These are phyloP conservation scores for Andrena cerasifolii DNA, from an alignment of 1,140 invertebrate species.

Conservation along the genomic window DNA sequence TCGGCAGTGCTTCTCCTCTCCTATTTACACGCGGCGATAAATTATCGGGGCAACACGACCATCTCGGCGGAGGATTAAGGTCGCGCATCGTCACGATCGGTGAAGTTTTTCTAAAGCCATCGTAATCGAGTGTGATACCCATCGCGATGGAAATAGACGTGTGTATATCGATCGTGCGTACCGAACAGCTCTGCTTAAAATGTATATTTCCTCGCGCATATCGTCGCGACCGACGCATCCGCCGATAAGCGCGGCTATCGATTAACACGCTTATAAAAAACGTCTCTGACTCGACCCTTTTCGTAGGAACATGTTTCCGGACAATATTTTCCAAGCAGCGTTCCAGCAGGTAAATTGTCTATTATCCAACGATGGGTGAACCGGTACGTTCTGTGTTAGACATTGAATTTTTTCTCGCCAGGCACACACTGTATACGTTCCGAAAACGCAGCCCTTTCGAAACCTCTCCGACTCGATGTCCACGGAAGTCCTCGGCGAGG, in stretches of 20 bases:
- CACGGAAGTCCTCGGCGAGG: slow-evolving; percentile 72
- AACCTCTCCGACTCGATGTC: slow-evolving; percentile 78
- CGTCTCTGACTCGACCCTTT: slow-evolving; percentile 14
- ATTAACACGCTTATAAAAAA: slow-evolving; percentile 15
- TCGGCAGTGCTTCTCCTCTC: background rate
- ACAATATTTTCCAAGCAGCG: slow-evolving; percentile 94
- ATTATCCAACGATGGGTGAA: background rate
- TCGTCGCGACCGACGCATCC: slow-evolving; percentile 3
- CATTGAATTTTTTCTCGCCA: slow-evolving; percentile 62
- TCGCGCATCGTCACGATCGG: slow-evolving; percentile 60
- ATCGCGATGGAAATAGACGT: slow-evolving; percentile 69
- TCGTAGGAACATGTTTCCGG: slow-evolving; percentile 91
- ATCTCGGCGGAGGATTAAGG: slow-evolving; percentile 60
- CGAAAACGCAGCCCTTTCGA: slow-evolving; percentile 75
- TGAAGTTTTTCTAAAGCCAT: slow-evolving; percentile 59
- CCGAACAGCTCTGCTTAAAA: background rate
- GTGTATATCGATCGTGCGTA: slow-evolving; percentile 64
- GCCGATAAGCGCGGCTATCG: slow-evolving; percentile 34
- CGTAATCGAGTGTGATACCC: slow-evolving; percentile 55
- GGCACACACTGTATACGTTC: slow-evolving; percentile 88
- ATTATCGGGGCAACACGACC: slow-evolving; percentile 17
- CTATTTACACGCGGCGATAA: background rate
- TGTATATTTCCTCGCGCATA: background rate
- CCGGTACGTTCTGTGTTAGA: background rate
- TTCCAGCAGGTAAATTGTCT: slow-evolving; percentile 87